phyloP scores from a whole-genome alignment of 2,888 invertebrate species.

The Brachyptera putata region DNA sequence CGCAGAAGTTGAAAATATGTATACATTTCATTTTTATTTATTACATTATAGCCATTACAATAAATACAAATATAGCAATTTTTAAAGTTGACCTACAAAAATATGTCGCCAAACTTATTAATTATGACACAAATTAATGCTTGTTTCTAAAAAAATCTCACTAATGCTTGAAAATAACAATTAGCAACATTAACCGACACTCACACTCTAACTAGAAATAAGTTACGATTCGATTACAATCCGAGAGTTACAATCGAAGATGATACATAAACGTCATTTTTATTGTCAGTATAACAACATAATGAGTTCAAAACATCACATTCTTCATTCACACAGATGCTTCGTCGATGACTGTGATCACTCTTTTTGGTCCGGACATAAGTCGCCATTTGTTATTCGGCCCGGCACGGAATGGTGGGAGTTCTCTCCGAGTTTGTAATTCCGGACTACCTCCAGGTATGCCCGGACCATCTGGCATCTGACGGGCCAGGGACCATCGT shows the following conservation, averaged over 20 bases:
- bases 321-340: slow-evolving; percentile 49
- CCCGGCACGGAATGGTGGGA: slow-evolving; percentile 48
- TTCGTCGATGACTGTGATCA: slow-evolving; percentile 75
- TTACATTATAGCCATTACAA: slow-evolving; percentile 13
- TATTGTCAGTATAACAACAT: not conserved
- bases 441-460: slow-evolving; percentile 39
- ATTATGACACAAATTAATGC: not conserved
- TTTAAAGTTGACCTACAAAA: slow-evolving; percentile 26
- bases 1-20: too few relatives aligned
- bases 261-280: too few relatives aligned
- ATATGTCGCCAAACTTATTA: slow-evolving; percentile 21
- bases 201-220: too few relatives aligned
- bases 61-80: slow-evolving; percentile 28
- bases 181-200: not conserved
- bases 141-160: not conserved
- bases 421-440: slow-evolving; percentile 43
- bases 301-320: not conserved
- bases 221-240: too few relatives aligned
- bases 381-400: slow-evolving; percentile 47
- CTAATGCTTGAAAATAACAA: not conserved
- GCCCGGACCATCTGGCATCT: slow-evolving; percentile 30
- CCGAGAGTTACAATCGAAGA: too few relatives aligned
- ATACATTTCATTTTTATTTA: too few relatives aligned
- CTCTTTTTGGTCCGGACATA: slow-evolving; percentile 52
- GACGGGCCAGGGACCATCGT: slow-evolving; percentile 66